Conservation (phyloP, 2,797 vertebrate genomes). For the Peromyscus aztecus region DNA sequence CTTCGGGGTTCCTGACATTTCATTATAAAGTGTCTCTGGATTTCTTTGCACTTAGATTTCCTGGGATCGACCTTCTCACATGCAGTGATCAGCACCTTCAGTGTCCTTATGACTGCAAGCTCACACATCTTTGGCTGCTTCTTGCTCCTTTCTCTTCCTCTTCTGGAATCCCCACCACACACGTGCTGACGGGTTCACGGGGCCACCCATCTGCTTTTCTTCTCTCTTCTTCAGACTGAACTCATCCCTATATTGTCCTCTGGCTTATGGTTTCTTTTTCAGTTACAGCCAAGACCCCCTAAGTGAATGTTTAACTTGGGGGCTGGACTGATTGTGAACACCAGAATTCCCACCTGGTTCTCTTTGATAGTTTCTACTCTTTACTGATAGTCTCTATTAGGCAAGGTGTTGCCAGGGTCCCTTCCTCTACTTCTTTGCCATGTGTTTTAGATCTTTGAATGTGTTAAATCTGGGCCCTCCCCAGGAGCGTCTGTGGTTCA, state of each 20-base stretch:
- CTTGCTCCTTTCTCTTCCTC: no score
- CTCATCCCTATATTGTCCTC: not conserved
- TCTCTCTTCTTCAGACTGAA: not conserved
- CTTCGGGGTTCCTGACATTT: not conserved
- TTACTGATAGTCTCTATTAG: not conserved
- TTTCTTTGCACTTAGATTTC: not conserved
- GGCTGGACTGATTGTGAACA: not conserved
- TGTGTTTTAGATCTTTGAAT: not conserved
- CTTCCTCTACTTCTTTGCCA: not conserved
- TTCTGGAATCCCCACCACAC: not conserved
- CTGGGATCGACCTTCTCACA: not conserved
- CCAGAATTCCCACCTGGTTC: not conserved
- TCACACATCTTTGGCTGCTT: not conserved
- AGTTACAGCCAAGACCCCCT: not conserved
- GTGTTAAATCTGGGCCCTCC: no score
- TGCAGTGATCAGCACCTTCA: not conserved
- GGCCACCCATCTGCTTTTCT: not conserved
- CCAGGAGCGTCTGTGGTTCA: no score
- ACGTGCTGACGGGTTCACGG: not conserved
- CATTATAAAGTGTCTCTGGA: not conserved
- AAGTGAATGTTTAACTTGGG: not conserved
- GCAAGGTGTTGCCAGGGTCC: no score
- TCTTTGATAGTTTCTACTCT: not conserved
- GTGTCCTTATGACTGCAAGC: no score
- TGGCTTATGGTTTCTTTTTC: not conserved